Evolutionary conservation across 2,888 invertebrate genomes (phyloP).

Genomic region (Xestobium rufovillosum): DNA sequence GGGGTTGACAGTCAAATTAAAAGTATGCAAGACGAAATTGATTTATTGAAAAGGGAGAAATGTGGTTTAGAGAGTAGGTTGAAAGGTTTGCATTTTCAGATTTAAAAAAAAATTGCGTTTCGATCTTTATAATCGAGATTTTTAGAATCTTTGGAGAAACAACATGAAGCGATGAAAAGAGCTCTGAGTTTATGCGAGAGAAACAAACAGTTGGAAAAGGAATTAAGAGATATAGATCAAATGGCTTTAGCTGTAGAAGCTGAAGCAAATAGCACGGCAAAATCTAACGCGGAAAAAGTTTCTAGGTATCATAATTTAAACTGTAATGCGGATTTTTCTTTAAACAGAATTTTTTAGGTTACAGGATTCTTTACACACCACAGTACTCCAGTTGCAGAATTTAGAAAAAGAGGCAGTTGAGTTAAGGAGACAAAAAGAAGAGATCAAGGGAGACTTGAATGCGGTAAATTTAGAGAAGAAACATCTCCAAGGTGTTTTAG

Average conservation of each 20-base stretch:
- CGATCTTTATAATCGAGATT: no score
- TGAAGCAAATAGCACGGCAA: constrained; percentile 63
- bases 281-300: constrained; percentile 50
- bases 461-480: constrained; percentile 49
- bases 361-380: constrained; percentile 45
- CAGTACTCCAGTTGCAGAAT: constrained; percentile 43
- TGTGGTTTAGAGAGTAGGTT: constrained; percentile 49
- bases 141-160: constrained; percentile 53
- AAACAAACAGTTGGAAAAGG: constrained; percentile 62
- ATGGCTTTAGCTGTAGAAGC: constrained; percentile 69
- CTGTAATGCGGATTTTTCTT: no score
- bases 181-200: constrained; percentile 67
- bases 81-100: constrained; percentile 38
- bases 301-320: constrained; percentile 37
- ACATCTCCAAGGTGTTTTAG: constrained; percentile 51
- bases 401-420: constrained; percentile 45
- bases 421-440: constrained; percentile 43
- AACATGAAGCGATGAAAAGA: constrained; percentile 75
- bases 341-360: constrained; percentile 27
- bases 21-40: constrained; percentile 49
- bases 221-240: constrained; percentile 64
- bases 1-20: constrained; percentile 46
- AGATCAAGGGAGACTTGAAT: constrained; percentile 45
- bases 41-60: constrained; percentile 54
- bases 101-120: neutral